A percentile compares a stretch with the other conserved stretches of the same genome.
Conservation (phyloP, 64 coral and sea anemone species). For the Stichodactyla mertensii region DNA sequence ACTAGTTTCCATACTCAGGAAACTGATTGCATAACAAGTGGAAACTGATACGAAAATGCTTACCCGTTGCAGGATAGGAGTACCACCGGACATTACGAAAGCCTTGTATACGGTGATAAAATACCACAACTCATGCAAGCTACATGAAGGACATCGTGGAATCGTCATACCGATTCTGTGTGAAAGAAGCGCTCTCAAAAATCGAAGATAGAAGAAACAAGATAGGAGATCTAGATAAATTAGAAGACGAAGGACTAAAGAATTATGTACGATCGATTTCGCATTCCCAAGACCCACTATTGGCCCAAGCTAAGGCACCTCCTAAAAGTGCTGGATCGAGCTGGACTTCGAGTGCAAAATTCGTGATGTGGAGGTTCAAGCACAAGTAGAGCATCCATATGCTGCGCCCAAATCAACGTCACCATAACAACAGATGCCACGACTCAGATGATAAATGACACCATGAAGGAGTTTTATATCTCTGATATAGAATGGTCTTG, state of each 20-base stretch:
- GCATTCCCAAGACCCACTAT: background rate
- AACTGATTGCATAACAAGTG: background rate
- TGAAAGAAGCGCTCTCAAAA: background rate
- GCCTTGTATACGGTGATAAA: background rate
- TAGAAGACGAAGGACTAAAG: background rate
- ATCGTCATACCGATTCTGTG: background rate
- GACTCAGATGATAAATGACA: background rate
- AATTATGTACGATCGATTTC: background rate
- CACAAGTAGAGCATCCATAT: background rate
- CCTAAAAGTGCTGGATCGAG: background rate
- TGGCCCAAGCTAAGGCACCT: background rate
- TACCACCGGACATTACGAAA: background rate
- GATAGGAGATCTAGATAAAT: background rate
- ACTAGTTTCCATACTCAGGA: background rate
- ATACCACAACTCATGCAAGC: background rate
- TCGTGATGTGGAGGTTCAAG: background rate
- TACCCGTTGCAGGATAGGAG: background rate
- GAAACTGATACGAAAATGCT: slow-evolving; percentile 3
- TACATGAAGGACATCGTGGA: background rate
- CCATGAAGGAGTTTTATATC: too few relatives aligned
- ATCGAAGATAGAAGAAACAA: background rate
- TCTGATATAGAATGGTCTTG: too few relatives aligned
- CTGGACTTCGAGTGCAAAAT: background rate
- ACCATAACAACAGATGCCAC: background rate
- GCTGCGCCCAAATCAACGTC: too few relatives aligned